Conservation (phyloP, 2,888 invertebrate genomes). For the Shargacucullia verbasci region DNA sequence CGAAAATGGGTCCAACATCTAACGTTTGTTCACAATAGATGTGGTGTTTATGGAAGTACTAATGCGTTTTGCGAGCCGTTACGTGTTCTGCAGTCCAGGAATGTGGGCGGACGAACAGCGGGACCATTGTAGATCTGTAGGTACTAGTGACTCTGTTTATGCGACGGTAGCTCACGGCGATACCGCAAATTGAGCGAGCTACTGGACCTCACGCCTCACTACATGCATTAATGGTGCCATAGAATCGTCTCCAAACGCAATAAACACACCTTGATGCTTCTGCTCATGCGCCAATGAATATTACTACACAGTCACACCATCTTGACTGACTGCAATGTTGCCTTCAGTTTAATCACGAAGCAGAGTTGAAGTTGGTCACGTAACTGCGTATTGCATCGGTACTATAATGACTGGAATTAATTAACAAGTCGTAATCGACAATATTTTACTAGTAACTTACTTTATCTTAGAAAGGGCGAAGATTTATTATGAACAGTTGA, state of each 20-base stretch:
- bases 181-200: slow-evolving; percentile 63
- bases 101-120: slow-evolving; percentile 59
- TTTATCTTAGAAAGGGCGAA: no score
- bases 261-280: slow-evolving; percentile 47
- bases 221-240: slow-evolving; percentile 56
- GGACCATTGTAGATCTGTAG: slow-evolving; percentile 52
- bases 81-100: slow-evolving; percentile 52
- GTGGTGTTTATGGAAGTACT: slow-evolving; percentile 50
- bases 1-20: slow-evolving; percentile 40
- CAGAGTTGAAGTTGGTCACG: slow-evolving; percentile 14
- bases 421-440: no score
- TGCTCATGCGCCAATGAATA: slow-evolving; percentile 49
- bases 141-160: slow-evolving; percentile 54
- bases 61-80: slow-evolving; percentile 51
- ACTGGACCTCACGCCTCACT: slow-evolving; percentile 56
- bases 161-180: slow-evolving; percentile 57
- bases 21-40: slow-evolving; percentile 46
- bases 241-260: slow-evolving; percentile 52
- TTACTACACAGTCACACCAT: slow-evolving; percentile 42
- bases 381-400: no score
- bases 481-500: no score
- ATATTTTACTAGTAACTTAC: no score
- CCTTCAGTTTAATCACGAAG: slow-evolving; percentile 30
- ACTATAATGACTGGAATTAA: no score
- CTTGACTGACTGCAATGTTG: slow-evolving; percentile 23